A percentile compares a stretch with the other conserved stretches of the same genome.
Conservation (phyloP, 2,888 invertebrate genomes). For the Pherbina coryleti region DNA sequence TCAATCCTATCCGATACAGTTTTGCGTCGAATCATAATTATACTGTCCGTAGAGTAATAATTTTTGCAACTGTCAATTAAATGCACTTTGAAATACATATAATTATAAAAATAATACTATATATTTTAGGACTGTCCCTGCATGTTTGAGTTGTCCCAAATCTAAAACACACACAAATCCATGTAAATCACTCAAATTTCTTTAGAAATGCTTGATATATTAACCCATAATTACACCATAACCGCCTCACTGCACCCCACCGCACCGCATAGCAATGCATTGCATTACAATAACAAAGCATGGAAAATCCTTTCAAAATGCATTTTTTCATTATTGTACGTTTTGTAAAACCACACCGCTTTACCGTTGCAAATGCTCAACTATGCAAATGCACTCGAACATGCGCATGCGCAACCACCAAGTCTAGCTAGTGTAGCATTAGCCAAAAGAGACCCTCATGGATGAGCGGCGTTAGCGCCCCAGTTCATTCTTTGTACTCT, state of each 20-base stretch:
- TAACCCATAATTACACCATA: background rate
- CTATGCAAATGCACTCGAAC: constrained; percentile 38
- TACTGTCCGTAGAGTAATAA: too few species aligned
- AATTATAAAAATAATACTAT: background rate
- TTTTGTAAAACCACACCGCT: background rate
- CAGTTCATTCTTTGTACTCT: too few species aligned
- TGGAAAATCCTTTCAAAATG: background rate
- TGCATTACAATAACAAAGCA: background rate
- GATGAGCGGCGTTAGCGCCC: background rate
- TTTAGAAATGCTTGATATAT: background rate
- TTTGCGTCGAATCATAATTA: too few species aligned
- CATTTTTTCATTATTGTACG: background rate
- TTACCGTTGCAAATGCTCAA: constrained; percentile 33
- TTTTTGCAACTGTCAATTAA: background rate
- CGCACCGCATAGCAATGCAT: too few species aligned
- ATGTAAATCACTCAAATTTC: background rate
- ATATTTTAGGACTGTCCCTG: background rate
- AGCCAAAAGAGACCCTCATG: background rate
- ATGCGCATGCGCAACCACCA: constrained; percentile 28
- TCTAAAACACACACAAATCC: background rate
- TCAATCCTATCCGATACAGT: too few species aligned
- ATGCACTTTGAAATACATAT: background rate
- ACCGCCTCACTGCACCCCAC: background rate
- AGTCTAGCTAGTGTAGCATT: background rate
- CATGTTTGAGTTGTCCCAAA: background rate